Conservation (phyloP, 2,888 invertebrate species). For the Rhagium mordax region DNA sequence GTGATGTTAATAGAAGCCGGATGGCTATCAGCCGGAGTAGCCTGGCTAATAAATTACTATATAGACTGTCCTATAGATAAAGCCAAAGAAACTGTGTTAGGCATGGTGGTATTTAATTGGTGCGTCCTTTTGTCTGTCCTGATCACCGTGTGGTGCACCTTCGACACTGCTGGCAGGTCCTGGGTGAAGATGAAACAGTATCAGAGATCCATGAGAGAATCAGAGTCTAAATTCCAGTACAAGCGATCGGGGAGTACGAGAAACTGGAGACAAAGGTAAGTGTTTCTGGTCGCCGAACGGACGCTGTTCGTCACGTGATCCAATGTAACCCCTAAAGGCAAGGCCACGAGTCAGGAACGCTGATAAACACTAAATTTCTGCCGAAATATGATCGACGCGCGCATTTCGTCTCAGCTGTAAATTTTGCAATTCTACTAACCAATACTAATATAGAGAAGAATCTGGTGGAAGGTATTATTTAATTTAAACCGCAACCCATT, state of each 20-base stretch:
- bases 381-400: no score
- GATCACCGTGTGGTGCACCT: constrained; percentile 88
- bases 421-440: no score
- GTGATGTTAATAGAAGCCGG: constrained; percentile 82
- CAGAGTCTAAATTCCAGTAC: constrained; percentile 83
- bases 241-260: constrained; percentile 84
- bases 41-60: constrained; percentile 82
- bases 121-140: constrained; percentile 80
- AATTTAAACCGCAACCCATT: no score
- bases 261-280: constrained; percentile 88
- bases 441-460: no score
- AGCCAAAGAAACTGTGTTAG: constrained; percentile 82
- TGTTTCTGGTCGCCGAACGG: constrained; percentile 27
- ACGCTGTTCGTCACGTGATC: not conserved
- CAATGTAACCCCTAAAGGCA: no score
- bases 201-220: constrained; percentile 85
- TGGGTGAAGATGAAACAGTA: constrained; percentile 94
- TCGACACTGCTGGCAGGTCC: constrained; percentile 88
- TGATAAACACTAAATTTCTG: no score
- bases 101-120: constrained; percentile 84
- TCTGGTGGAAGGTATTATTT: no score
- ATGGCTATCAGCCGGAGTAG: constrained; percentile 82
- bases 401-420: no score
- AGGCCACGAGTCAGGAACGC: no score
- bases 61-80: constrained; percentile 78